These are phyloP conservation scores for Hyles vespertilio DNA, from an alignment of 1,140 invertebrate species.

Conservation along the genomic window DNA sequence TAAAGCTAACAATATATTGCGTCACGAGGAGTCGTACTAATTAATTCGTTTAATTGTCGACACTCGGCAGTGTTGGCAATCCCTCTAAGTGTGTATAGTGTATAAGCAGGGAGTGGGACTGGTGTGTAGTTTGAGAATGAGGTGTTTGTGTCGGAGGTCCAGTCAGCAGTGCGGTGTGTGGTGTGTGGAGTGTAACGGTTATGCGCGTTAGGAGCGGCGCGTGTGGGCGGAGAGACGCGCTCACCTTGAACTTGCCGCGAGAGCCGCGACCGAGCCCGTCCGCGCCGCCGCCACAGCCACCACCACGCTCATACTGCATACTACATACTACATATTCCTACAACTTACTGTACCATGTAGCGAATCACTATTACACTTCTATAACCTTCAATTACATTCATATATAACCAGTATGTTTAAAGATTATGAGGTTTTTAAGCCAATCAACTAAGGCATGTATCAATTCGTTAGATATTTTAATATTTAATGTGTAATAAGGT, in stretches of 20 bases:
- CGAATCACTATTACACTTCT: slow-evolving; percentile 44
- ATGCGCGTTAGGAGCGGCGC: slow-evolving; percentile 53
- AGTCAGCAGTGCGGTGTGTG: slow-evolving; percentile 4
- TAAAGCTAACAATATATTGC: no score
- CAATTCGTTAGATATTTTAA: no score
- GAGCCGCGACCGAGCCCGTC: slow-evolving; percentile 34
- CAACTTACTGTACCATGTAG: slow-evolving; percentile 13
- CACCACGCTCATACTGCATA: neutral
- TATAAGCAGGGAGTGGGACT: slow-evolving; percentile 31
- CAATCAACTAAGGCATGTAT: no score
- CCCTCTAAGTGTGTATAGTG: slow-evolving; percentile 6
- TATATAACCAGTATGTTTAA: no score
- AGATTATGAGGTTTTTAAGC: no score
- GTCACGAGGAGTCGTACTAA: slow-evolving; percentile 7
- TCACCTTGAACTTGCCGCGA: slow-evolving; percentile 72
- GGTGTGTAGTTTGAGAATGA: slow-evolving; percentile 38
- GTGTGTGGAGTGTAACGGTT: slow-evolving; percentile 51
- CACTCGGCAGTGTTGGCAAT: slow-evolving; percentile 22
- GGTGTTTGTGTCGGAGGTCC: slow-evolving; percentile 49
- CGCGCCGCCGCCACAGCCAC: neutral
- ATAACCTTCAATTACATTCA: slow-evolving; percentile 8
- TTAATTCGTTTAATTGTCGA: slow-evolving; percentile 18
- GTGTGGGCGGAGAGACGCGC: slow-evolving; percentile 68
- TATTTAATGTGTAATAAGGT: no score
- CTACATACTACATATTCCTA: no score